Evolutionary conservation across 2,888 invertebrate species (phyloP).

Genomic region (Cephus rjabovi): DNA sequence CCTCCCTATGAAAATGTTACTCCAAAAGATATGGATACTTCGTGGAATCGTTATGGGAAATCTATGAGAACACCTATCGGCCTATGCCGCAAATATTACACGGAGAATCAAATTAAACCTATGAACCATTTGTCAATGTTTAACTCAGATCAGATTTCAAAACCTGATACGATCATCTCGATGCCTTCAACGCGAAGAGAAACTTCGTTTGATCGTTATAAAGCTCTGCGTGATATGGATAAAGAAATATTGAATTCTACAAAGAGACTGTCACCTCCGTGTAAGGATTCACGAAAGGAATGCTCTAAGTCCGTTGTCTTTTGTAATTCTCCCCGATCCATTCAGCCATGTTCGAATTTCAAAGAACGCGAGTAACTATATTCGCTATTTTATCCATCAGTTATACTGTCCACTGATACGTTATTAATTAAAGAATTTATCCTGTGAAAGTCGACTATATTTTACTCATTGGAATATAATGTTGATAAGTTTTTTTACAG

Average conservation of each 20-base stretch:
- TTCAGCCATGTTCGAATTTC: slow-evolving; percentile 12
- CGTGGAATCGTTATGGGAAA: not conserved
- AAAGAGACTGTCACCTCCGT: slow-evolving; percentile 18
- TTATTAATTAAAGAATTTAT: not conserved
- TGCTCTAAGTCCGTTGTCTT: not conserved
- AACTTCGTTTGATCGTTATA: slow-evolving; percentile 7
- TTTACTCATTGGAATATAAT: not conserved
- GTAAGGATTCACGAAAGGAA: not conserved
- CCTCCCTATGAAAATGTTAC: not conserved
- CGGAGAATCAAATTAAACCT: not conserved
- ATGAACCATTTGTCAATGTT: not conserved
- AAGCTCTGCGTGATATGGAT: slow-evolving; percentile 33
- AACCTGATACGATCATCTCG: not conserved
- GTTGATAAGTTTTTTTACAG: not conserved
- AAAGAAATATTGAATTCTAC: slow-evolving; percentile 20
- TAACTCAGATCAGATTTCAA: not conserved
- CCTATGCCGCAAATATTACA: not conserved
- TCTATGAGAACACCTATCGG: not conserved
- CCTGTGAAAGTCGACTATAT: not conserved
- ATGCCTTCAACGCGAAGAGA: not conserved
- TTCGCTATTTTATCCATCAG: not conserved
- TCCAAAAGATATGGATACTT: not conserved
- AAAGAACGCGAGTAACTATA: slow-evolving; percentile 3
- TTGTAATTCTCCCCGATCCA: not conserved
- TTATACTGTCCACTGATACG: not conserved